Evolutionary conservation across 1,140 invertebrate species (phyloP).

Genomic region (Hirudo medicinalis): DNA sequence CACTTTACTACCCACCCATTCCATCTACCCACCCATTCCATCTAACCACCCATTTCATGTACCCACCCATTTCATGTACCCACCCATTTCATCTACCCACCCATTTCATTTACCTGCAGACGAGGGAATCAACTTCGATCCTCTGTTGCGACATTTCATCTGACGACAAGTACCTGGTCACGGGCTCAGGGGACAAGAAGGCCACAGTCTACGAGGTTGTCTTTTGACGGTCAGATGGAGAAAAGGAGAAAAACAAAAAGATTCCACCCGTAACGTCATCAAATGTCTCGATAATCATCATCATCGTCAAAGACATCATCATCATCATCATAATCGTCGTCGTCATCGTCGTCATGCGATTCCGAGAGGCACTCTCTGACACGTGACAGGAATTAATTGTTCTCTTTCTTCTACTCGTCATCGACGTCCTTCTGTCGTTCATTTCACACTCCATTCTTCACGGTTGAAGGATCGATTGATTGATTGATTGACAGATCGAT

Average conservation of each 20-base stretch:
- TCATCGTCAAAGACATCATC: too few species aligned
- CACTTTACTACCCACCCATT: too few species aligned
- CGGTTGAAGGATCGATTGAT: background rate
- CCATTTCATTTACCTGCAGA: constrained; percentile 45
- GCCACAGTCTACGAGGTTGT: constrained; percentile 97
- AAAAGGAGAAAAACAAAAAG: background rate
- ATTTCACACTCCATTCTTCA: background rate
- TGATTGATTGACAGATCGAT: background rate
- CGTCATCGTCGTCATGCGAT: too few species aligned
- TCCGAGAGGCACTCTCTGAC: too few species aligned
- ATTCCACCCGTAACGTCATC: too few species aligned
- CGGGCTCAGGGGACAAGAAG: constrained; percentile 95
- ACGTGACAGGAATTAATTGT: too few species aligned
- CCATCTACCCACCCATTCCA: too few species aligned
- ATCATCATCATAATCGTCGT: too few species aligned
- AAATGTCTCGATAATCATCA: too few species aligned
- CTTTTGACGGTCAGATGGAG: constrained; percentile 48
- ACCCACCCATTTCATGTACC: background rate
- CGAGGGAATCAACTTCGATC: constrained; percentile 93
- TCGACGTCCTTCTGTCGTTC: too few species aligned
- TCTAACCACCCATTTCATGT: background rate
- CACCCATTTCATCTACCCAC: background rate
- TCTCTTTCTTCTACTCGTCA: too few species aligned
- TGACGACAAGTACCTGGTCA: constrained; percentile 96
- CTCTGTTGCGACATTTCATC: constrained; percentile 95